Percentiles rank a stretch among this genome's conserved stretches.
These are phyloP conservation scores for Pavo muticus DNA, from an alignment of 2,113 vertebrate genomes.

Conservation along the genomic window DNA sequence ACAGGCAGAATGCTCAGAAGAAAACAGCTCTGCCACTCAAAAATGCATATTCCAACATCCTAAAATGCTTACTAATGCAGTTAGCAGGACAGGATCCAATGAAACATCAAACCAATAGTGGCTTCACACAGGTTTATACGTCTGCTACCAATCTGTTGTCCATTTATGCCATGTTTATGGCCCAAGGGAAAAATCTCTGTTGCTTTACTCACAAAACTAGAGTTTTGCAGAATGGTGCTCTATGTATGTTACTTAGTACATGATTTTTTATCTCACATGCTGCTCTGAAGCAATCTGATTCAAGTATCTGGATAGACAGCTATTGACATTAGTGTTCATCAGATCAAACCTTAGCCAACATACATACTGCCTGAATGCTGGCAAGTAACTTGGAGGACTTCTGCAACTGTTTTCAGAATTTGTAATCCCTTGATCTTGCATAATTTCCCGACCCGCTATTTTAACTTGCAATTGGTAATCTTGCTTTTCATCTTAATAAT, in stretches of 20 bases:
- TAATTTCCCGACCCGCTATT: neutral
- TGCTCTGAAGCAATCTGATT: neutral
- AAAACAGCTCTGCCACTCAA: neutral
- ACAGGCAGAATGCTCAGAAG: neutral
- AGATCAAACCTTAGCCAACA: neutral
- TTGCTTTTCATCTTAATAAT: neutral
- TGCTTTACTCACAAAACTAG: neutral
- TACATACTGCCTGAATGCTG: neutral
- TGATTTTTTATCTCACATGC: neutral
- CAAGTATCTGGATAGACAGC: neutral
- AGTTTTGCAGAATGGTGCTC: neutral
- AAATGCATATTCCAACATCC: slow-evolving; percentile 27
- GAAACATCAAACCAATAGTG: neutral
- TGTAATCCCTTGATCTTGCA: neutral
- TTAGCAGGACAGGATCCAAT: neutral
- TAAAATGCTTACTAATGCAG: slow-evolving; percentile 23
- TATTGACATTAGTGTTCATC: neutral
- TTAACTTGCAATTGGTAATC: neutral
- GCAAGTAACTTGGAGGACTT: neutral
- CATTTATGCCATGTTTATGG: neutral
- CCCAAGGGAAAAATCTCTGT: slow-evolving; percentile 16
- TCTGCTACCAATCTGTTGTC: slow-evolving; percentile 50
- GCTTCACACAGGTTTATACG: slow-evolving; percentile 38
- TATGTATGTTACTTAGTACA: neutral
- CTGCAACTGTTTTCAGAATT: neutral